These are phyloP conservation scores for Drosophila mimetica DNA, from an alignment of 2,888 invertebrate genomes.

Conservation along the genomic window DNA sequence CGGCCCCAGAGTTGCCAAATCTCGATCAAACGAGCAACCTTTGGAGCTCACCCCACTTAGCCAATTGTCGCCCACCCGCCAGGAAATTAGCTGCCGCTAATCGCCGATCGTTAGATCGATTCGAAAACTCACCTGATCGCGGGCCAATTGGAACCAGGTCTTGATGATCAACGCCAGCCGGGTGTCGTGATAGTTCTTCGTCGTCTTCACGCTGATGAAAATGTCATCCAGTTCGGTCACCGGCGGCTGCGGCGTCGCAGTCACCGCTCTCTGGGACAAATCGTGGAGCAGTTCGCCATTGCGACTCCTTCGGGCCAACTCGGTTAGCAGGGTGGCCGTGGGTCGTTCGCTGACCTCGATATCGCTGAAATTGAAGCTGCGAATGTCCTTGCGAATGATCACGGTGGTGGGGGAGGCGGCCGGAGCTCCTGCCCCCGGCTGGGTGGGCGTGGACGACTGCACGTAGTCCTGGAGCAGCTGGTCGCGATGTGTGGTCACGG, in stretches of 20 bases:
- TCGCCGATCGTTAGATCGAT: conserved; percentile 16
- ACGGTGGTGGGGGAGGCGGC: conserved; percentile 76
- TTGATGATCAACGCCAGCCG: conserved; percentile 94
- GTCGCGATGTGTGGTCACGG: conserved; percentile 53
- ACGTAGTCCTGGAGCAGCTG: conserved; percentile 56
- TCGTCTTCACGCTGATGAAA: conserved; percentile 98
- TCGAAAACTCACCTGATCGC: conserved; percentile 90
- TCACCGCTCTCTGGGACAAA: conserved; percentile 83
- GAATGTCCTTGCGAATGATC: conserved; percentile 84
- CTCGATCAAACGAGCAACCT: conserved; percentile 51
- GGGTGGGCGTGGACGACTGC: conserved; percentile 45
- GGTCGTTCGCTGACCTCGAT: conserved; percentile 83
- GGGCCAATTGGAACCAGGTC: conserved; percentile 98
- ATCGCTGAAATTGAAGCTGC: conserved; percentile 84
- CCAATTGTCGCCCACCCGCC: conserved; percentile 64
- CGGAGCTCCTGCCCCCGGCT: conserved; percentile 43
- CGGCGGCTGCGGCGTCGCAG: conserved; percentile 86
- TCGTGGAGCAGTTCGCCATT: conserved; percentile 83
- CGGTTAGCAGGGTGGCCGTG: conserved; percentile 75
- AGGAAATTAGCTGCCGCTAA: conserved; percentile 21
- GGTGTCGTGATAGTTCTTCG: conserved; percentile 93
- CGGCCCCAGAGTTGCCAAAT: conserved; percentile 15
- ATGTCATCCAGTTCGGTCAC: conserved; percentile 92
- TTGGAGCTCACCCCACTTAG: conserved; percentile 45
- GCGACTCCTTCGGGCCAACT: conserved; percentile 81